These are phyloP conservation scores for Vultur gryphus DNA, from an alignment of 2,797 vertebrate genomes.

Conservation along the genomic window DNA sequence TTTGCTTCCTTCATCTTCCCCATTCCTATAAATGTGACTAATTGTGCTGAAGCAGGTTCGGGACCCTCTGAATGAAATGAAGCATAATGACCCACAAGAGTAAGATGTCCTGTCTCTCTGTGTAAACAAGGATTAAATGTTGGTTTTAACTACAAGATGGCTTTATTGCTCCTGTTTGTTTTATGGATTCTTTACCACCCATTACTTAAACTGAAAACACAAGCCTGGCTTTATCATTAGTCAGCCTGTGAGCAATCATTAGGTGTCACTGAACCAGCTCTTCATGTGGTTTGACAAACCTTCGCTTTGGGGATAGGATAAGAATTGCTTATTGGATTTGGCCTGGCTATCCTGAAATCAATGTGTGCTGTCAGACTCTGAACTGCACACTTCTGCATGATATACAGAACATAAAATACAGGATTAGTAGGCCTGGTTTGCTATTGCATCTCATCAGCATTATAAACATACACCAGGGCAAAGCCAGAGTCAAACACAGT, in stretches of 20 bases:
- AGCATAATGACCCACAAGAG: not conserved
- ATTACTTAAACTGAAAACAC: constrained; percentile 27
- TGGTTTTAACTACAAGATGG: not conserved
- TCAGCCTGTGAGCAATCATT: not conserved
- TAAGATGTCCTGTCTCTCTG: not conserved
- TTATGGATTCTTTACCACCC: constrained; percentile 17
- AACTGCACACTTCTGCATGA: not conserved
- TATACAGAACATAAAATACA: not conserved
- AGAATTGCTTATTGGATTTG: not conserved
- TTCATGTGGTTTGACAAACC: not conserved
- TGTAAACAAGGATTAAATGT: not conserved
- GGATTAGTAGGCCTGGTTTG: not conserved
- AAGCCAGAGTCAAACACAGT: not conserved
- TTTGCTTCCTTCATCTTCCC: not conserved
- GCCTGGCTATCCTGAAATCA: not conserved
- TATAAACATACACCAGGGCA: not conserved
- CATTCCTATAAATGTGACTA: not conserved
- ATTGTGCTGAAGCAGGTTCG: not conserved
- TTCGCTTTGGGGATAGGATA: not conserved
- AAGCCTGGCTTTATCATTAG: not conserved
- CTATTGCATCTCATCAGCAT: not conserved
- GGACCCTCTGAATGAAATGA: not conserved
- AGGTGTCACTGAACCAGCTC: not conserved
- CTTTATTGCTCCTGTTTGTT: not conserved
- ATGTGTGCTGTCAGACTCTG: not conserved